Evolutionary conservation across 2,113 vertebrate species (phyloP).

Genomic region (Diglossa brunneiventris): DNA sequence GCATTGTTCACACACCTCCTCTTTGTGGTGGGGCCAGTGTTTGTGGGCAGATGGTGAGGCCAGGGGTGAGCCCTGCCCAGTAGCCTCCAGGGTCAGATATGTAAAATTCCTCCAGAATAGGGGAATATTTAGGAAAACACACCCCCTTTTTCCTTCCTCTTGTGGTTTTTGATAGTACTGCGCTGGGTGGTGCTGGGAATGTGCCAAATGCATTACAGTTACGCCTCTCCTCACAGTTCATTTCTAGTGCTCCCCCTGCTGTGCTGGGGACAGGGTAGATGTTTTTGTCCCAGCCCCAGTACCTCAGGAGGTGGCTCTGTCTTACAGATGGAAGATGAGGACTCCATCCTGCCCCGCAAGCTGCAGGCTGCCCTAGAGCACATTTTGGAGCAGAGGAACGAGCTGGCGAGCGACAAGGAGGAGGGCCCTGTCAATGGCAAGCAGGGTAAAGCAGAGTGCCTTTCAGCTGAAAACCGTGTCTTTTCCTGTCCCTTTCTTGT

Average conservation of each 20-base stretch:
- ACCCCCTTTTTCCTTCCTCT: background rate
- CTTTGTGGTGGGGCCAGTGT: accelerated
- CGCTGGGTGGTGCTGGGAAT: background rate
- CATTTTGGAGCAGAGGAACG: constrained; percentile 89
- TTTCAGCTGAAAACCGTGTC: background rate
- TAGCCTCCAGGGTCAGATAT: accelerated
- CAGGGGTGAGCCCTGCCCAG: accelerated
- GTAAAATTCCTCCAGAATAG: background rate
- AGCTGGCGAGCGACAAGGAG: constrained; percentile 84
- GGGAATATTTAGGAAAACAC: background rate
- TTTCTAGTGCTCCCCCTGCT: background rate
- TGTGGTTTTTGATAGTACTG: background rate
- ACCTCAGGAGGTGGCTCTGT: constrained; percentile 22
- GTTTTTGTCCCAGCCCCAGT: accelerated
- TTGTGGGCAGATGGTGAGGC: accelerated
- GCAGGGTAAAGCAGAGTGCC: constrained; percentile 51
- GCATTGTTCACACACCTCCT: background rate
- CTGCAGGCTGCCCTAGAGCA: constrained; percentile 91
- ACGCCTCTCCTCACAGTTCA: accelerated
- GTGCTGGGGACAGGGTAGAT: background rate
- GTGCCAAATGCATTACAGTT: background rate
- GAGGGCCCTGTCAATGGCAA: constrained; percentile 75
- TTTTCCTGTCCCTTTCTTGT: background rate
- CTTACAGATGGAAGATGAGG: constrained; percentile 91
- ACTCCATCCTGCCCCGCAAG: constrained; percentile 93